phyloP scores from a whole-genome alignment of 2,888 invertebrate species.

The Laothoe populi region DNA sequence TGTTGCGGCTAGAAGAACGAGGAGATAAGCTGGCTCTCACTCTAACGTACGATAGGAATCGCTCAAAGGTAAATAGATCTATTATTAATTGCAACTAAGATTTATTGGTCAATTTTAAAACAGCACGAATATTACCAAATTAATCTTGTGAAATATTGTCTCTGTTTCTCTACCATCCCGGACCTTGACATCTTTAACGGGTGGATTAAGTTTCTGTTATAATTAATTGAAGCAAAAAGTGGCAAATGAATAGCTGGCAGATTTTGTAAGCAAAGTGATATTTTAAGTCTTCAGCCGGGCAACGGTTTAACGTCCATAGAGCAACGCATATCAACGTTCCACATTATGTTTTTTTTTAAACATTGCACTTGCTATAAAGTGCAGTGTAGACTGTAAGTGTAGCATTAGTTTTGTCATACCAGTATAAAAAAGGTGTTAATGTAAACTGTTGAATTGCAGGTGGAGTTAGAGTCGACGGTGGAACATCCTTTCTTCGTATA shows the following conservation, averaged over 20 bases:
- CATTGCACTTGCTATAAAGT: too few species aligned
- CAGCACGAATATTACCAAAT: background rate
- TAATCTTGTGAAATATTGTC: background rate
- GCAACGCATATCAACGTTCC: too few species aligned
- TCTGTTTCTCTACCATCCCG: background rate
- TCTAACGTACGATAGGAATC: constrained; percentile 91
- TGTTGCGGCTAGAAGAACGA: constrained; percentile 90
- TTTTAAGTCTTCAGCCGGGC: too few species aligned
- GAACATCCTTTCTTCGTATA: constrained; percentile 97
- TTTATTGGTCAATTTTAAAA: background rate
- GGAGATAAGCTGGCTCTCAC: constrained; percentile 88
- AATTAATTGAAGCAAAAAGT: constrained; percentile 2
- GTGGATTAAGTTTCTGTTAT: background rate
- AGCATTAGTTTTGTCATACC: too few species aligned
- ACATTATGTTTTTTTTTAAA: too few species aligned
- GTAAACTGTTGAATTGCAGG: constrained; percentile 82
- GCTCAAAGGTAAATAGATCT: constrained; percentile 64
- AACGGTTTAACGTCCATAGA: too few species aligned
- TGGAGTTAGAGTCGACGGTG: constrained; percentile 91
- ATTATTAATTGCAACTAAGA: too few species aligned
- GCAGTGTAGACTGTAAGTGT: too few species aligned
- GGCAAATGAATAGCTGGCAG: background rate
- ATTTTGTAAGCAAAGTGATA: background rate
- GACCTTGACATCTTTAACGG: background rate
- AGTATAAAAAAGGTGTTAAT: too few species aligned